Evolutionary conservation across 1,140 invertebrate genomes (phyloP).

Genomic region (Manduca sexta): DNA sequence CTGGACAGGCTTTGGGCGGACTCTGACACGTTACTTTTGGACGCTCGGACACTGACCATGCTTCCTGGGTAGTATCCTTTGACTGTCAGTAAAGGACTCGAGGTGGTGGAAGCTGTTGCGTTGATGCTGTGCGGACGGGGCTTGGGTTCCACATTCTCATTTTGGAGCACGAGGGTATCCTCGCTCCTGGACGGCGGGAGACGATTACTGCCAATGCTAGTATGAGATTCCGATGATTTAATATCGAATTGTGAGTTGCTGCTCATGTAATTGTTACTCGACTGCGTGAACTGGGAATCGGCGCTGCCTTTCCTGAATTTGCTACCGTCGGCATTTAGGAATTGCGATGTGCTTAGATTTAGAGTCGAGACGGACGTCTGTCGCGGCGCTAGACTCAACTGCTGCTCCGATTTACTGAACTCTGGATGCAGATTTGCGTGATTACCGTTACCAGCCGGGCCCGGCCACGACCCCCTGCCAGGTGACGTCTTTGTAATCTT

Average conservation of each 20-base stretch:
- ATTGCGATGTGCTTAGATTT: slow-evolving; percentile 70
- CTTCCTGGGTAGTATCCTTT: slow-evolving; percentile 75
- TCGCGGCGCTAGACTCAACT: slow-evolving; percentile 75
- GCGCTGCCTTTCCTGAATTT: slow-evolving; percentile 77
- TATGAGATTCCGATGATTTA: slow-evolving; percentile 50
- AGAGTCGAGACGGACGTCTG: slow-evolving; percentile 66
- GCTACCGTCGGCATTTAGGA: slow-evolving; percentile 63
- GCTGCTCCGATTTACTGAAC: slow-evolving; percentile 89
- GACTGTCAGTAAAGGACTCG: slow-evolving; percentile 77
- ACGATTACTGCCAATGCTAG: slow-evolving; percentile 51
- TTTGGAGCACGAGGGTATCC: slow-evolving; percentile 79
- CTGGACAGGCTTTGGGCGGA: slow-evolving; percentile 78
- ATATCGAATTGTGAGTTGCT: slow-evolving; percentile 62
- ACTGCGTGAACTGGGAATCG: slow-evolving; percentile 73
- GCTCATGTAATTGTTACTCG: slow-evolving; percentile 65
- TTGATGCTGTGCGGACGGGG: slow-evolving; percentile 68
- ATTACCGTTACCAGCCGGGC: slow-evolving; percentile 78
- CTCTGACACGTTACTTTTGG: slow-evolving; percentile 63
- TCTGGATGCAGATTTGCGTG: slow-evolving; percentile 76
- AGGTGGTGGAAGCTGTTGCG: slow-evolving; percentile 77
- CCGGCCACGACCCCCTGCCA: slow-evolving; percentile 87
- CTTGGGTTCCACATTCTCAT: slow-evolving; percentile 70
- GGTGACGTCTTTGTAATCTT: slow-evolving; percentile 85
- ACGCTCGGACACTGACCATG: slow-evolving; percentile 76
- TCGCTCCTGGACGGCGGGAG: slow-evolving; percentile 84